These are phyloP conservation scores for Cryptocephalus primarius DNA, from an alignment of 2,888 invertebrate species.

Conservation along the genomic window DNA sequence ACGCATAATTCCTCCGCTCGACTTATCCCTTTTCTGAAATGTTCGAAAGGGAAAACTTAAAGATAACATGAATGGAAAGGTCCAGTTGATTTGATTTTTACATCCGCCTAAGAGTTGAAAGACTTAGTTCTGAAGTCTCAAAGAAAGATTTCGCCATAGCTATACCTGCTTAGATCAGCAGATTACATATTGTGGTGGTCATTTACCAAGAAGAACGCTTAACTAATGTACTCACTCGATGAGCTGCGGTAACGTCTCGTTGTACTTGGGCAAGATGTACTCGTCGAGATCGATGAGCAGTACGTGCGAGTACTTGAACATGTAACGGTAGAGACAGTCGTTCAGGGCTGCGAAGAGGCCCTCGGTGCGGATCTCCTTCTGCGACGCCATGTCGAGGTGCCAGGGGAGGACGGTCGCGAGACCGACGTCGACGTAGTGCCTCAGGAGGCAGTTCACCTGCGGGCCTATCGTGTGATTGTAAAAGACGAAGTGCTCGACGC, in stretches of 20 bases:
- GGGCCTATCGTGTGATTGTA: conserved; percentile 82
- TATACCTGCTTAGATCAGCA: no score
- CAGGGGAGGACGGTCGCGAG: conserved; percentile 65
- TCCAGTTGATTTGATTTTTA: no score
- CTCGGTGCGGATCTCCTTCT: conserved; percentile 85
- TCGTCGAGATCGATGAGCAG: conserved; percentile 84
- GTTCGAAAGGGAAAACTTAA: no score
- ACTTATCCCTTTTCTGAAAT: no score
- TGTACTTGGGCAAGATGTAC: conserved; percentile 71
- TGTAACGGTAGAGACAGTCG: conserved; percentile 85
- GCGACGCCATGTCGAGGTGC: conserved; percentile 78
- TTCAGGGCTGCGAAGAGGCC: conserved; percentile 87
- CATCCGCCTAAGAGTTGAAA: no score
- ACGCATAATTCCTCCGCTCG: no score
- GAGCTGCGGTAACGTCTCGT: conserved; percentile 63
- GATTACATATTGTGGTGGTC: no score
- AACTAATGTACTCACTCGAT: conserved; percentile 43
- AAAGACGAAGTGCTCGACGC: conserved; percentile 79
- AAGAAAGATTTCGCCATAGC: no score
- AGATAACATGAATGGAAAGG: no score
- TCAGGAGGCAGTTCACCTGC: conserved; percentile 59
- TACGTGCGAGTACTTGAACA: conserved; percentile 73
- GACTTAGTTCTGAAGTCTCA: no score
- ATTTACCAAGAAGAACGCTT: neutral
- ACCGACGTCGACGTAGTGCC: conserved; percentile 40